Evolutionary conservation across 2,113 vertebrate species (phyloP).

Genomic region (Xenus cinereus): DNA sequence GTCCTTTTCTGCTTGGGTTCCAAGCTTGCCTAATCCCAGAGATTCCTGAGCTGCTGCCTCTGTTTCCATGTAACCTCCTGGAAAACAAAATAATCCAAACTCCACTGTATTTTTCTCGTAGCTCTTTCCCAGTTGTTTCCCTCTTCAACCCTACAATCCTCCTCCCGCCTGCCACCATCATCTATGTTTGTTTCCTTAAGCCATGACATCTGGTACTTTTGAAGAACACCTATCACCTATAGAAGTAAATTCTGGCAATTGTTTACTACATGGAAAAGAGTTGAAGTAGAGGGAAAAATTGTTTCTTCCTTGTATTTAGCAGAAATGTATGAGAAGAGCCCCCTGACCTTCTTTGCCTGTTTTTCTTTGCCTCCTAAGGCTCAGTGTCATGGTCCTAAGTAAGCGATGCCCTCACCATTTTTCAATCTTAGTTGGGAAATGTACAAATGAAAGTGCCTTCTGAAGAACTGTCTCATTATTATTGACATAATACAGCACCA

Average conservation of each 20-base stretch:
- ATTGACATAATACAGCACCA: neutral
- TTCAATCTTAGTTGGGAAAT: neutral
- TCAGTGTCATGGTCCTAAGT: neutral
- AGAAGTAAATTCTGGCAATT: neutral
- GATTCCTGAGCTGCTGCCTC: slow-evolving; percentile 90
- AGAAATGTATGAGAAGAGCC: neutral
- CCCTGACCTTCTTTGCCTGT: neutral
- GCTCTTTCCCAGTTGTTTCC: neutral
- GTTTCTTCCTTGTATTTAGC: neutral
- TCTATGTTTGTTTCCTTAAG: neutral
- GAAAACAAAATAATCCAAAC: neutral
- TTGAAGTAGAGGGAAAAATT: neutral
- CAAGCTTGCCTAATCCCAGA: slow-evolving; percentile 89
- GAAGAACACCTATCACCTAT: neutral
- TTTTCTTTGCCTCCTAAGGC: neutral
- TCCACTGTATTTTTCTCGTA: neutral
- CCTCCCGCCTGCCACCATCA: neutral
- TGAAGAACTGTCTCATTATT: neutral
- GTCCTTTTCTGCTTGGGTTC: slow-evolving; percentile 97
- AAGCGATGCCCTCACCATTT: neutral
- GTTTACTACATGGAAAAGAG: neutral
- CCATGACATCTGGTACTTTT: neutral
- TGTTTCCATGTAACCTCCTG: slow-evolving; percentile 88
- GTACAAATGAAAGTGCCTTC: neutral
- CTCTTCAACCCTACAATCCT: neutral